Evolutionary conservation across 2,797 vertebrate species (phyloP), one percentile per base, ranked within the genome.

Genomic region (Sylvia borin): DNA sequence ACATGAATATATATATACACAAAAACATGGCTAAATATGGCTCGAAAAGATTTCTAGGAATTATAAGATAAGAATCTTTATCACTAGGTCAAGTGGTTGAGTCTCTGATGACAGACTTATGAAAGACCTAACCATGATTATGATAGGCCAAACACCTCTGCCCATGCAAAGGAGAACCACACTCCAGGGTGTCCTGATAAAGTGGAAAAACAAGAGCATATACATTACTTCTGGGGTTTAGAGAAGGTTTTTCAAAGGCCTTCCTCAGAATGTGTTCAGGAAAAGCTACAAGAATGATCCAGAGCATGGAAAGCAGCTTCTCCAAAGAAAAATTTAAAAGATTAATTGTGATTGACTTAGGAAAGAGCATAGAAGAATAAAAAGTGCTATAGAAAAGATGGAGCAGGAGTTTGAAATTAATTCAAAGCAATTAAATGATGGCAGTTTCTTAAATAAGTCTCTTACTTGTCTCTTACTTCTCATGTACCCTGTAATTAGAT

Each of bases 371-470:
- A 65, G 26, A 71, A 85, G 29, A 88, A 24, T 77, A 67, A 64
- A 21, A 91, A 61, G 21, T 71, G 38, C 34, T 40, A 40, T 5
- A 54, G 25, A 20, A 50, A 88, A 89, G 40, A 66, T 2, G 4
- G 4, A 79, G 11, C 20, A 71, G 29, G 45, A 71, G 42, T 65
- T 40, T 72, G 60, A 84, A 79, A 79, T 93, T 3, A 87, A 77
- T 90, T 85, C 88, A 95, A 95, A 90, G 82, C 13, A 91, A 85
- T 68, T 90, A 92, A 83, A 81, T 64, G 12, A 91, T 42, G 34
- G 12, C 27, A 57, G 11, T 74, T 85, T 83, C 47, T 83, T 80
- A 90, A 93, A 88, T 88, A 94, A 94, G 96, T 96, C 67, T 62
- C 74, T 95, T 61, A 71, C 47, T 82, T 85, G 36, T 88, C 16